Percentiles rank a stretch among this genome's conserved stretches.
Evolutionary conservation across 2,113 vertebrate genomes (phyloP).

Genomic region (Daboia siamensis): DNA sequence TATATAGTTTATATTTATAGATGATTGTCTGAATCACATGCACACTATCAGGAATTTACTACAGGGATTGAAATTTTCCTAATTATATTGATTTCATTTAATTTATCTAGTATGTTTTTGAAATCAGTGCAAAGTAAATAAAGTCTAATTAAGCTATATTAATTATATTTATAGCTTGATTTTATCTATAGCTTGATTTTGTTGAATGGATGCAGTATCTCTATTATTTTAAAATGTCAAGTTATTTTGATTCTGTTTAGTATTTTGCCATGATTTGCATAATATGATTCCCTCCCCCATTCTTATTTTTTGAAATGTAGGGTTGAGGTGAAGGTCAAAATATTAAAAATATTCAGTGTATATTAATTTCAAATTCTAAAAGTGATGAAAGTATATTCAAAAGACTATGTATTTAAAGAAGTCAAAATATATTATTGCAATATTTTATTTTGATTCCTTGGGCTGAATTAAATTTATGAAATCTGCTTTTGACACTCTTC

Average conservation of each 20-base stretch:
- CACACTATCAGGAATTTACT: not conserved
- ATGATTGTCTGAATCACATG: not conserved
- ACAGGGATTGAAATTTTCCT: not conserved
- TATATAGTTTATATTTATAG: not conserved
- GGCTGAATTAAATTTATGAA: not conserved
- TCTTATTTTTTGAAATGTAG: not conserved
- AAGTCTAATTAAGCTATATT: not conserved
- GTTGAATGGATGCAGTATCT: not conserved
- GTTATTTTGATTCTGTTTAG: not conserved
- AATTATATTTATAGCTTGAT: not conserved
- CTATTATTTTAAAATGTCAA: not conserved
- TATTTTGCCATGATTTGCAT: not conserved
- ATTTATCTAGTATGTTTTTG: constrained; percentile 1
- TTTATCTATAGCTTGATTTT: not conserved
- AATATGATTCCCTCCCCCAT: not conserved
- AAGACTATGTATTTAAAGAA: not conserved
- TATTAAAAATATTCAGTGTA: not conserved
- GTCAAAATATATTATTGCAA: too few species aligned
- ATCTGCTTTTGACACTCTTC: not conserved
- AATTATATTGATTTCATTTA: constrained; percentile 1
- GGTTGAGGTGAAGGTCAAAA: not conserved
- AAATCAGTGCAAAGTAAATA: not conserved
- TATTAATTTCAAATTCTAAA: not conserved
- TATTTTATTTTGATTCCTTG: not conserved
- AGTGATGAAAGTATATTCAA: not conserved